These are phyloP conservation scores for Cheirogaleus medius DNA, from an alignment of 2,113 vertebrate genomes.

Conservation along the genomic window DNA sequence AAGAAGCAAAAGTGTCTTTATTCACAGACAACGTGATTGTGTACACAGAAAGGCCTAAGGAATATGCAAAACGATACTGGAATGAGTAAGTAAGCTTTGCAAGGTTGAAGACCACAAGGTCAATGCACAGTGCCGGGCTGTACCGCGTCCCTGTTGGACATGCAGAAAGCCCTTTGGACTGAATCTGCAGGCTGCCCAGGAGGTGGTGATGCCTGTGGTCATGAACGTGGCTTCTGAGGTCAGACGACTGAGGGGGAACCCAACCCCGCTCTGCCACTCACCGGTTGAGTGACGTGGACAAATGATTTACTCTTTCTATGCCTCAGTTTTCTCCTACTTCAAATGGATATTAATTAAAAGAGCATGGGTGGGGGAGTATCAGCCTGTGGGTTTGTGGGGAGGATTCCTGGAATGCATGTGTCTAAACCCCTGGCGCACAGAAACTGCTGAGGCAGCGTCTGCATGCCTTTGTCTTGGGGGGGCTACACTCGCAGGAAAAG, in stretches of 20 bases:
- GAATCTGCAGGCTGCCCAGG: background rate
- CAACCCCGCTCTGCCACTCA: background rate
- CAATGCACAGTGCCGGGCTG: background rate
- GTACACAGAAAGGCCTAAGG: background rate
- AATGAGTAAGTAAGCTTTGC: background rate
- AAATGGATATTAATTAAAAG: constrained; percentile 1
- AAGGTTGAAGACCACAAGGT: background rate
- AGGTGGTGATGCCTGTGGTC: background rate
- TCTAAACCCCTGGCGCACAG: background rate
- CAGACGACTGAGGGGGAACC: background rate
- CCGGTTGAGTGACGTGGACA: background rate
- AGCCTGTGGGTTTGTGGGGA: no score
- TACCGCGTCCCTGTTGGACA: background rate
- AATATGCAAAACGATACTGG: background rate
- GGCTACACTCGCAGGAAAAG: background rate
- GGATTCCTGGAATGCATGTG: background rate
- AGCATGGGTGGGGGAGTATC: background rate
- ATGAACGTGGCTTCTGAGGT: background rate
- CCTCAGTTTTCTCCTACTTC: constrained; percentile 30
- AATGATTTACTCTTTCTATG: background rate
- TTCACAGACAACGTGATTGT: background rate
- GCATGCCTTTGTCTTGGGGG: rapidly evolving
- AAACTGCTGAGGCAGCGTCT: background rate
- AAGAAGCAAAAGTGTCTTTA: background rate
- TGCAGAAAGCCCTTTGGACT: background rate